These are phyloP conservation scores for Drosophila multiciliata DNA, from an alignment of 2,888 invertebrate genomes.

Conservation along the genomic window DNA sequence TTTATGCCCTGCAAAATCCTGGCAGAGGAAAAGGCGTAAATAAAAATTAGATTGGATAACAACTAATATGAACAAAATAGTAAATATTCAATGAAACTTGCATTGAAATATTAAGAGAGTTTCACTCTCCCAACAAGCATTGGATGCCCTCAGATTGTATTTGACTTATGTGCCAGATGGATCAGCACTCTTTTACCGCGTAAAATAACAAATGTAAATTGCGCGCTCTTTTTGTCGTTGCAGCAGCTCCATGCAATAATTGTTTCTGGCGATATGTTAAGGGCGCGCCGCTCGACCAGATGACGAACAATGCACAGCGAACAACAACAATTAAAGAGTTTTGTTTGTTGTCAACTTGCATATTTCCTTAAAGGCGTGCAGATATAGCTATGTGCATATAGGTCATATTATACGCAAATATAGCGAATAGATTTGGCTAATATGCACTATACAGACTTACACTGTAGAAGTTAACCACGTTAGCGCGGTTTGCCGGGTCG, in stretches of 20 bases:
- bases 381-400: slow-evolving; percentile 3
- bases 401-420: slow-evolving; percentile 3
- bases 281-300: slow-evolving; percentile 64
- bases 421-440: slow-evolving; percentile 12
- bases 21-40: no score
- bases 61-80: neutral
- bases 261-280: slow-evolving; percentile 39
- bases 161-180: neutral
- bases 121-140: neutral
- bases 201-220: slow-evolving; percentile 28
- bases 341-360: neutral
- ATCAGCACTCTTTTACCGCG: neutral
- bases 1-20: slow-evolving; percentile 2
- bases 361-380: neutral
- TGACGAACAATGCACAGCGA: slow-evolving; percentile 4
- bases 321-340: slow-evolving; percentile 18
- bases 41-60: neutral
- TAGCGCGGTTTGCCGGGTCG: slow-evolving; percentile 92
- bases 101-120: neutral
- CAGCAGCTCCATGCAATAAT: slow-evolving; percentile 19
- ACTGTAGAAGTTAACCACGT: slow-evolving; percentile 96
- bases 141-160: neutral
- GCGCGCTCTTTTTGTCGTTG: slow-evolving; percentile 66
- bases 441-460: slow-evolving; percentile 87
- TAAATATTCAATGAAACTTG: neutral